Percentiles rank a stretch among this genome's conserved stretches.
Evolutionary conservation across 2,113 vertebrate genomes (phyloP).

Genomic region (Scomber scombrus): DNA sequence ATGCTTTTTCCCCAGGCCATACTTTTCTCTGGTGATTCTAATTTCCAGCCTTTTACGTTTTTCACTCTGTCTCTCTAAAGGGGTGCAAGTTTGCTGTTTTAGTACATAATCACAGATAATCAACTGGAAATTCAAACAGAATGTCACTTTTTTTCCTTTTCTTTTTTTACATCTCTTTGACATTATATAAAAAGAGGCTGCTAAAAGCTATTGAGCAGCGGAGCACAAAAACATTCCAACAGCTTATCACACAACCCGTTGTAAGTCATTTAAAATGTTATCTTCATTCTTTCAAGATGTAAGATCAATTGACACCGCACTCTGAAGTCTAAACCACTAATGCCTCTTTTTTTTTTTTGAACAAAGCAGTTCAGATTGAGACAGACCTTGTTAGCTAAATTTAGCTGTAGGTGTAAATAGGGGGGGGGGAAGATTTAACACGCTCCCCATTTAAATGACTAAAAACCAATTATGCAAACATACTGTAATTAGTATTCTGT

Average conservation of each 20-base stretch:
- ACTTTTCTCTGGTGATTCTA: conserved; percentile 75
- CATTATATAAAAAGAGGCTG: conserved; percentile 46
- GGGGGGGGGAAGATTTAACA: conserved; percentile 54
- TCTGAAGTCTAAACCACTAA: conserved; percentile 69
- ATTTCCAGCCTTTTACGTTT: conserved; percentile 71
- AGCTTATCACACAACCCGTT: conserved; percentile 66
- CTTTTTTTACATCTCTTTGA: conserved; percentile 50
- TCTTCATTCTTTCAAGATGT: conserved; percentile 71
- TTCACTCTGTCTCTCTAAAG: conserved; percentile 62
- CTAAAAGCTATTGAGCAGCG: conserved; percentile 56
- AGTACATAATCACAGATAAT: conserved; percentile 77
- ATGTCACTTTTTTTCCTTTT: conserved; percentile 62
- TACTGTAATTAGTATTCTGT: conserved; percentile 68
- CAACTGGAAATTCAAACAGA: conserved; percentile 80
- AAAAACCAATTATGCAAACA: conserved; percentile 72
- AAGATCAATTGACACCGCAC: conserved; percentile 62
- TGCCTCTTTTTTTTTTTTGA: conserved; percentile 49
- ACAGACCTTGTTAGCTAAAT: conserved; percentile 68
- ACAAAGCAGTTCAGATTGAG: conserved; percentile 70
- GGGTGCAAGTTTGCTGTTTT: conserved; percentile 70
- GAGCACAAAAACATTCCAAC: conserved; percentile 61
- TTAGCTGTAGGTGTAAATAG: conserved; percentile 72
- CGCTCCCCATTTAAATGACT: conserved; percentile 65
- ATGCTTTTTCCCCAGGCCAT: conserved; percentile 71
- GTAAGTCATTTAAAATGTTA: conserved; percentile 66